Conservation (phyloP, 2,113 vertebrate genomes). For the Malurus elegans region DNA sequence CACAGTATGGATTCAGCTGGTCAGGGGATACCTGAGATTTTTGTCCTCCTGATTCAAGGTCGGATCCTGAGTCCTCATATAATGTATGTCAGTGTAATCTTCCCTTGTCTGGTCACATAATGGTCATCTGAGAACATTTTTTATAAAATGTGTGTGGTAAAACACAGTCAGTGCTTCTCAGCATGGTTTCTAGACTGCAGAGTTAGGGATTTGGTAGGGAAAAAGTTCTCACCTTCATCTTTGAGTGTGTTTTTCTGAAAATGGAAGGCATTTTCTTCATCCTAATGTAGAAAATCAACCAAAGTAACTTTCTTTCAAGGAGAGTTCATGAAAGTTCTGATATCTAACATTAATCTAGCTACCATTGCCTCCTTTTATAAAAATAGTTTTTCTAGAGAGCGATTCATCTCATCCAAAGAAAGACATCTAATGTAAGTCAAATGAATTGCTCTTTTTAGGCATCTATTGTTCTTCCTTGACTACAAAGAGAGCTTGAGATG, state of each 20-base stretch:
- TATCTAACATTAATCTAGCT: neutral
- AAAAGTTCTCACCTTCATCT: neutral
- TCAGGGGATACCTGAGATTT: neutral
- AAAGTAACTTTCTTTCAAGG: neutral
- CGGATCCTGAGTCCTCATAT: neutral
- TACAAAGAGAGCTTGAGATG: neutral
- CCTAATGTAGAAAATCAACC: neutral
- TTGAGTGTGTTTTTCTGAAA: neutral
- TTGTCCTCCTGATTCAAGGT: neutral
- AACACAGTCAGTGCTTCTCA: neutral
- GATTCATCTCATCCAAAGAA: neutral
- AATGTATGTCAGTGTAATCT: neutral
- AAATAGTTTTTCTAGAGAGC: neutral
- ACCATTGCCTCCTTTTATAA: neutral
- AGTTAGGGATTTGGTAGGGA: neutral
- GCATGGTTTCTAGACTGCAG: neutral
- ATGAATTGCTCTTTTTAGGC: neutral
- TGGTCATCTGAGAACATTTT: neutral
- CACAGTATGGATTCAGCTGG: neutral
- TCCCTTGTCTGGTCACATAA: neutral
- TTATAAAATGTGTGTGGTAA: neutral
- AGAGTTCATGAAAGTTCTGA: neutral
- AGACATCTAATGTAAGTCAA: slow-evolving; percentile 25
- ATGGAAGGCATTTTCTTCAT: neutral
- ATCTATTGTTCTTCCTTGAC: neutral